Evolutionary conservation across 2,888 invertebrate species (phyloP).

Genomic region (Latheticus oryzae): DNA sequence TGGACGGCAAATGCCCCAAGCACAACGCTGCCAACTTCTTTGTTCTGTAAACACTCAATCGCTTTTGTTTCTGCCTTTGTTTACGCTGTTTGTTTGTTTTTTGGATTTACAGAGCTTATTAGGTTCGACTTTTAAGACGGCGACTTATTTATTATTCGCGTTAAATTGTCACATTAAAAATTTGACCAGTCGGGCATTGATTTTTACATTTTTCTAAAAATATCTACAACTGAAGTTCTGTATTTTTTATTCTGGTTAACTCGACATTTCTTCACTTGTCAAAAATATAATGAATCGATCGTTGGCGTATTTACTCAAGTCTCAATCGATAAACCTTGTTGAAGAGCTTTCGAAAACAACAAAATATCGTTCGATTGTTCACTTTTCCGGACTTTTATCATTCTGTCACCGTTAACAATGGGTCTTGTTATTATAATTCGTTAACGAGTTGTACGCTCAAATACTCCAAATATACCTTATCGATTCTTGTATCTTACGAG

Average conservation of each 20-base stretch:
- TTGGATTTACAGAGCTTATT: slow-evolving; percentile 39
- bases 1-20: slow-evolving; percentile 39
- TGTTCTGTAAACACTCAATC: slow-evolving; percentile 48
- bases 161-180: slow-evolving; percentile 25
- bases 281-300: too few species aligned
- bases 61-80: slow-evolving; percentile 45
- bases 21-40: slow-evolving; percentile 45
- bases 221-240: not conserved
- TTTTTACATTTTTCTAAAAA: too few species aligned
- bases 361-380: slow-evolving; percentile 28
- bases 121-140: slow-evolving; percentile 24
- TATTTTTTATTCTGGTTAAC: too few species aligned
- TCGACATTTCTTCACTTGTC: too few species aligned
- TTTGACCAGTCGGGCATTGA: too few species aligned
- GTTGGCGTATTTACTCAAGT: slow-evolving; percentile 6
- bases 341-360: slow-evolving; percentile 13
- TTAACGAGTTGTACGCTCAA: slow-evolving; percentile 25
- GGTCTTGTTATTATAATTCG: slow-evolving; percentile 30
- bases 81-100: slow-evolving; percentile 38
- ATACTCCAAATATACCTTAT: slow-evolving; percentile 24
- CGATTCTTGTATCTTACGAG: slow-evolving; percentile 20
- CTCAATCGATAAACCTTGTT: slow-evolving; percentile 12
- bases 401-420: slow-evolving; percentile 27
- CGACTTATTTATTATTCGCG: slow-evolving; percentile 28
- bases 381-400: slow-evolving; percentile 25